Conservation (phyloP, 2,113 vertebrate genomes). For the Tachysurus fulvidraco region DNA sequence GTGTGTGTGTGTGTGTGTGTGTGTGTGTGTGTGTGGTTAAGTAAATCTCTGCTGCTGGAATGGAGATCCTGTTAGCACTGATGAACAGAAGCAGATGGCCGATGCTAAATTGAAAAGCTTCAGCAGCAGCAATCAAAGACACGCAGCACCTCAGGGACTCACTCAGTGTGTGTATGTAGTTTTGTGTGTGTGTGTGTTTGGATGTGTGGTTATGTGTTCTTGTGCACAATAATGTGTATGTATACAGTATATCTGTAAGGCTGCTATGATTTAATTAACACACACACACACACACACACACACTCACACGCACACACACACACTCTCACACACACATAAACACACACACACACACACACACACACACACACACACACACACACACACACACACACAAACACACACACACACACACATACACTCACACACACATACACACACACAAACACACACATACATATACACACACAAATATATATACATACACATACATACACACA, state of each 20-base stretch:
- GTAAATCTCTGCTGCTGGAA: slow-evolving; percentile 55
- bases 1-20: slow-evolving; percentile 30
- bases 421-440: too few relatives aligned
- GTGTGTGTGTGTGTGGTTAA: slow-evolving; percentile 51
- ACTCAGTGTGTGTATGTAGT: background rate
- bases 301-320: too few relatives aligned
- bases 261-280: background rate
- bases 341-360: too few relatives aligned
- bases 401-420: too few relatives aligned
- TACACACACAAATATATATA: too few relatives aligned
- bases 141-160: slow-evolving; percentile 47
- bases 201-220: too few relatives aligned
- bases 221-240: too few relatives aligned
- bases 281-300: background rate
- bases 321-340: too few relatives aligned
- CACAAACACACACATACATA: too few relatives aligned
- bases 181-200: slow-evolving; percentile 29
- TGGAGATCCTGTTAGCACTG: slow-evolving; percentile 63
- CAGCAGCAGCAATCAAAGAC: slow-evolving; percentile 49
- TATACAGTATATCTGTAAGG: slow-evolving; percentile 62
- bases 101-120: slow-evolving; percentile 51
- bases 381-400: background rate
- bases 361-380: background rate
- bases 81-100: slow-evolving; percentile 58
- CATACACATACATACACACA: too few relatives aligned